Evolutionary conservation across 2,113 vertebrate genomes (phyloP).

Genomic region (Trichomycterus rosablanca): DNA sequence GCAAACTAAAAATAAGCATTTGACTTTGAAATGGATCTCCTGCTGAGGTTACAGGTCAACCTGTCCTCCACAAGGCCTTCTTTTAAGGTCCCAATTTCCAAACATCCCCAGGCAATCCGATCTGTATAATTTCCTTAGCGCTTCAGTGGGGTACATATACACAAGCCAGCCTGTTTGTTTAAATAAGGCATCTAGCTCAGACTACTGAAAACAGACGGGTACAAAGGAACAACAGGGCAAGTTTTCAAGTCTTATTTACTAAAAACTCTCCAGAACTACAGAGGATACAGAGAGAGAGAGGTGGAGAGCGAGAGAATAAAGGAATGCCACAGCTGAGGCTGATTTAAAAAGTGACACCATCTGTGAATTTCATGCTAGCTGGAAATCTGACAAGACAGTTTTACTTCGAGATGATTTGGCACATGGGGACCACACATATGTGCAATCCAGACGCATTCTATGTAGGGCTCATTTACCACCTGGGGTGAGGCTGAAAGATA

Average conservation of each 20-base stretch:
- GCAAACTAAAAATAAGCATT: conserved; percentile 43
- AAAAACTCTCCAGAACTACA: conserved; percentile 14
- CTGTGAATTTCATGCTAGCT: conserved; percentile 24
- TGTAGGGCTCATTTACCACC: conserved; percentile 22
- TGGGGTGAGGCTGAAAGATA: conserved; percentile 29
- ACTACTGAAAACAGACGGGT: conserved; percentile 28
- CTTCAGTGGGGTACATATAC: conserved; percentile 32
- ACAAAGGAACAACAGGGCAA: conserved; percentile 18
- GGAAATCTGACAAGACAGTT: conserved; percentile 19
- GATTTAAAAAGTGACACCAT: conserved; percentile 17
- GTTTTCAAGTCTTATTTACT: conserved; percentile 23
- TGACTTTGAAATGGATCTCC: conserved; percentile 54
- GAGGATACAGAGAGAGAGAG: conserved; percentile 10
- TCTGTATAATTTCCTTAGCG: conserved; percentile 43
- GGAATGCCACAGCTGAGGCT: conserved; percentile 5
- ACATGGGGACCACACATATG: conserved; percentile 24
- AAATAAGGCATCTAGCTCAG: conserved; percentile 37
- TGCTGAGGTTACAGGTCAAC: conserved; percentile 43
- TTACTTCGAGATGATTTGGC: conserved; percentile 11
- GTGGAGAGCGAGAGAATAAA: background rate
- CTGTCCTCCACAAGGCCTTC: conserved; percentile 44
- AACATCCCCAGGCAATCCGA: conserved; percentile 48
- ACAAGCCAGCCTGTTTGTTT: conserved; percentile 41
- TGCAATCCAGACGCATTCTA: conserved; percentile 12
- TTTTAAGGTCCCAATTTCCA: conserved; percentile 45